A percentile compares a stretch with the other conserved stretches of the same genome.
These are phyloP conservation scores for Delphinus delphis DNA, from an alignment of 2,113 vertebrate species.

Conservation along the genomic window DNA sequence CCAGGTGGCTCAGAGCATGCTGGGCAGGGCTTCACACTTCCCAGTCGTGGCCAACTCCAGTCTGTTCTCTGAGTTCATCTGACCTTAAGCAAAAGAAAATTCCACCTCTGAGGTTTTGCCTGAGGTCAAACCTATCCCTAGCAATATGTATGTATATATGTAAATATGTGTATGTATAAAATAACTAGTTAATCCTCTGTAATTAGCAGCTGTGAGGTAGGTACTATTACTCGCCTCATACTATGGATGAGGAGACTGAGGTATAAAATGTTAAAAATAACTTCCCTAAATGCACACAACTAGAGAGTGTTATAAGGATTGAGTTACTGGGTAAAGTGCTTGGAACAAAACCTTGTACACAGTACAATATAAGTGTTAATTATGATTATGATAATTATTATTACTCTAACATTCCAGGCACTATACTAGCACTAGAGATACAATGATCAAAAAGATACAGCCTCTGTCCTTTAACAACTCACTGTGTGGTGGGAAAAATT, in stretches of 20 bases:
- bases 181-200: neutral
- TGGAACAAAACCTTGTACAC: neutral
- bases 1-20: neutral
- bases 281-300: neutral
- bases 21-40: neutral
- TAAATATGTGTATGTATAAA: neutral
- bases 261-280: neutral
- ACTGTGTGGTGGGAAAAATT: neutral
- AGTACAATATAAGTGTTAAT: neutral
- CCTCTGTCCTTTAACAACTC: neutral
- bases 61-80: neutral
- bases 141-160: neutral
- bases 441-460: neutral
- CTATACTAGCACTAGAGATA: neutral
- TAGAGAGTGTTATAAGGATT: neutral
- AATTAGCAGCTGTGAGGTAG: neutral
- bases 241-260: neutral
- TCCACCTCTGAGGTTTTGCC: neutral
- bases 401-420: neutral
- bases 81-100: neutral
- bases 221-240: neutral
- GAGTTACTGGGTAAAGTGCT: neutral
- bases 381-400: neutral
- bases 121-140: neutral
- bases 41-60: neutral